Percentiles rank a stretch among this genome's conserved stretches.
Evolutionary conservation across 2,113 vertebrate genomes (phyloP).

Genomic region (Pelecanus crispus): DNA sequence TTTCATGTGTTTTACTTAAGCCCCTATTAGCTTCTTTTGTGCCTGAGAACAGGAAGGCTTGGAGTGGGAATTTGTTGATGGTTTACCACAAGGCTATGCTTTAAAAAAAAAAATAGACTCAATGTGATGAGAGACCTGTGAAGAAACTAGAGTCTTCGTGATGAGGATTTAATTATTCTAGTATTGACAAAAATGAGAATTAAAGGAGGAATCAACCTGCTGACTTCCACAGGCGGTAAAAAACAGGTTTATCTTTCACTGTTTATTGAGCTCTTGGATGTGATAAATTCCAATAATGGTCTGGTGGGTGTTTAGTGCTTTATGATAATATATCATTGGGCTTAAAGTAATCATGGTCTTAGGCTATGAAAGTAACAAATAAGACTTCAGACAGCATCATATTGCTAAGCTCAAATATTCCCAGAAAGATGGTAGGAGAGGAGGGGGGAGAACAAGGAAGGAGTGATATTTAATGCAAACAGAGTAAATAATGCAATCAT

Average conservation of each 20-base stretch:
- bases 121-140: background rate
- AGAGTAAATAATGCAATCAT: conserved; percentile 12
- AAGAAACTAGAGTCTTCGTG: background rate
- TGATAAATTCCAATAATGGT: conserved; percentile 8
- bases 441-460: background rate
- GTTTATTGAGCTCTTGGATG: background rate
- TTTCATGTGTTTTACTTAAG: background rate
- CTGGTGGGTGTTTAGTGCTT: background rate
- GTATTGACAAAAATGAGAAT: conserved; percentile 24
- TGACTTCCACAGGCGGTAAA: conserved; percentile 2
- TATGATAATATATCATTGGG: background rate
- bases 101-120: background rate
- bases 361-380: background rate
- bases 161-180: conserved; percentile 21
- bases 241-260: conserved; percentile 28
- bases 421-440: background rate
- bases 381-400: background rate
- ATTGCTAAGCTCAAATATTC: background rate
- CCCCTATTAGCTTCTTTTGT: background rate
- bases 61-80: background rate
- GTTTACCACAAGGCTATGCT: background rate
- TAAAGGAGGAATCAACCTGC: background rate
- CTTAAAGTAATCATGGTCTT: background rate
- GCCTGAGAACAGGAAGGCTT: background rate
- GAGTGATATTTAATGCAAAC: background rate